Evolutionary conservation across 2,113 vertebrate genomes (phyloP).

Genomic region (Corythornis vintsioides): DNA sequence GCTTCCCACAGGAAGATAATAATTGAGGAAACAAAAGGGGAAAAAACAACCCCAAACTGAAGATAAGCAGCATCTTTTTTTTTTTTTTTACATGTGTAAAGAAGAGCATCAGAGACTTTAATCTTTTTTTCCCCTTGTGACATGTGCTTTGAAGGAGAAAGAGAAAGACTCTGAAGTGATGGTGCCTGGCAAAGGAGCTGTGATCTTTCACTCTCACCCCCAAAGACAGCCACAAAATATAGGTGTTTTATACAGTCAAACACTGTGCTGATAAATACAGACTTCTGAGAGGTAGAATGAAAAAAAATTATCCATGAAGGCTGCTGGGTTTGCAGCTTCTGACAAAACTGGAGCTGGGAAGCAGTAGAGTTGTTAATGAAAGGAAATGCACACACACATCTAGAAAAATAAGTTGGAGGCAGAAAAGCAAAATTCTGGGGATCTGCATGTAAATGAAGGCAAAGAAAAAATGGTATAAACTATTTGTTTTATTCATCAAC

Average conservation of each 20-base stretch:
- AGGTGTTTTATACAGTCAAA: not conserved
- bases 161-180: not conserved
- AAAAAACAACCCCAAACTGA: not conserved
- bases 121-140: not conserved
- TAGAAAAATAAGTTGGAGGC: not conserved
- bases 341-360: not conserved
- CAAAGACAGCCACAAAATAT: not conserved
- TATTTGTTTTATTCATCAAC: not conserved
- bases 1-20: not conserved
- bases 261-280: not conserved
- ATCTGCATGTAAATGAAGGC: not conserved
- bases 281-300: not conserved
- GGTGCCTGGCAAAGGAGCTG: not conserved
- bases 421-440: not conserved
- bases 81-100: not conserved
- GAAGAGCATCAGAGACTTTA: not conserved
- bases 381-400: not conserved
- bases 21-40: slow-evolving; percentile 7
- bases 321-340: not conserved
- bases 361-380: not conserved
- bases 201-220: not conserved
- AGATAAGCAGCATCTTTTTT: not conserved
- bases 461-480: not conserved
- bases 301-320: not conserved
- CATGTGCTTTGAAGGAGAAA: not conserved